phyloP scores from a whole-genome alignment of 2,797 vertebrate genomes.

The Octomys mimax region DNA sequence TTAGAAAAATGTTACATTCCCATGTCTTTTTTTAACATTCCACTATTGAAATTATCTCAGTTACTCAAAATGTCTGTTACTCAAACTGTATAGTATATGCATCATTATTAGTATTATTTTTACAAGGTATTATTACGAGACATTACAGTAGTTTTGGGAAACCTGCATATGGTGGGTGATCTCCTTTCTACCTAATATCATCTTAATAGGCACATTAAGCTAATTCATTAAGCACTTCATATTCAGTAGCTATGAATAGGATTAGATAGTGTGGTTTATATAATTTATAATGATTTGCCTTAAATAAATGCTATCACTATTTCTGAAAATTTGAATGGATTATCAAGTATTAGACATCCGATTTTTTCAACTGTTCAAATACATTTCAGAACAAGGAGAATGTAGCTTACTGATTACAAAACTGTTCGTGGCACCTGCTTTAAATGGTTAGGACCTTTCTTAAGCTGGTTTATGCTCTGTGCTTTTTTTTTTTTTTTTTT shows the following conservation, averaged over 20 bases:
- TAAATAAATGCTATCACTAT: conserved; percentile 48
- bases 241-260: conserved; percentile 42
- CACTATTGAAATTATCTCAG: conserved; percentile 38
- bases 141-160: conserved; percentile 22
- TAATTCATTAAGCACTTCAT: conserved; percentile 14
- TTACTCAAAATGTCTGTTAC: neutral
- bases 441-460: conserved; percentile 43
- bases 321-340: conserved; percentile 59
- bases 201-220: conserved; percentile 6
- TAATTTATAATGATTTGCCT: conserved; percentile 51
- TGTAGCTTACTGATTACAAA: conserved; percentile 17
- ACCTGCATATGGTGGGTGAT: neutral
- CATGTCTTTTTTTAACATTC: conserved; percentile 24
- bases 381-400: conserved; percentile 52
- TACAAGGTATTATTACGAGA: conserved; percentile 1
- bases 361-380: conserved; percentile 45
- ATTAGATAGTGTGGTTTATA: conserved; percentile 40
- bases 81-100: neutral
- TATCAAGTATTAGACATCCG: conserved; percentile 37
- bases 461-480: conserved; percentile 51
- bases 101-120: neutral
- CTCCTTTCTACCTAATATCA: neutral
- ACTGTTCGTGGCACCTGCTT: neutral
- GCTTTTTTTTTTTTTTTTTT: conserved; percentile 45
- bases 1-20: neutral